Base-by-base conservation (phyloP, 2,888 invertebrate species). In the Anthrax anthrax region DNA sequence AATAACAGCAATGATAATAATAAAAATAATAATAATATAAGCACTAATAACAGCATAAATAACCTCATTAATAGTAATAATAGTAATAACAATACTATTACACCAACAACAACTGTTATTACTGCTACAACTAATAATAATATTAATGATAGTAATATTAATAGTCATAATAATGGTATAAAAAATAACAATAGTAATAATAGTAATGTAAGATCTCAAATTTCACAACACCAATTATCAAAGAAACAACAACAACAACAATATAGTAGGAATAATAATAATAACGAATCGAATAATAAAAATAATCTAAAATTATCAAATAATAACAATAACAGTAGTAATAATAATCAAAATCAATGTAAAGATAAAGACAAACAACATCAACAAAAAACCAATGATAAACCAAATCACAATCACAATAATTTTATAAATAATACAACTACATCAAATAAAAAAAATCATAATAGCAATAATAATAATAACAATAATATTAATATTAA, bases 61-160 rank as follows among this genome's bases (percentile, higher is more conserved):
- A 29, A 34, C 34, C 27, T 9, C 27, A 27, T 37, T 42, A 42
- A 17, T 29, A 13, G 10, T 42, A 42, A n/a, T 37, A 39, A 39
- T 34, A 34, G 16, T 34, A 29, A 18, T 32, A 39, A 44, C 34
- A 32, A 39, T 44, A 39, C 34, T 44, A 44, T n/a, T 38, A 44
- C 39, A n/a, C n/a, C n/a, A n/a, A n/a, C n/a, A n/a, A n/a, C n/a
- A 42, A 42, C 10, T 18, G n/a, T 19, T 42, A 6, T 36, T 12
- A 18, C 6, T 17, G n/a, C 18, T 42, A 36, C 16, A 16, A 32
- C 32, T n/a, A 32, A 41, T 17, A 19, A 8, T 29, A 32, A 17
- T 18, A n/a, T n/a, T n/a, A n/a, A n/a, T n/a, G n/a, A n/a, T n/a
- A n/a, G n/a, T n/a, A n/a, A n/a, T n/a, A n/a, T n/a, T n/a, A n/a